phyloP scores from a whole-genome alignment of 2,888 invertebrate species.

The Blomia tropicalis region DNA sequence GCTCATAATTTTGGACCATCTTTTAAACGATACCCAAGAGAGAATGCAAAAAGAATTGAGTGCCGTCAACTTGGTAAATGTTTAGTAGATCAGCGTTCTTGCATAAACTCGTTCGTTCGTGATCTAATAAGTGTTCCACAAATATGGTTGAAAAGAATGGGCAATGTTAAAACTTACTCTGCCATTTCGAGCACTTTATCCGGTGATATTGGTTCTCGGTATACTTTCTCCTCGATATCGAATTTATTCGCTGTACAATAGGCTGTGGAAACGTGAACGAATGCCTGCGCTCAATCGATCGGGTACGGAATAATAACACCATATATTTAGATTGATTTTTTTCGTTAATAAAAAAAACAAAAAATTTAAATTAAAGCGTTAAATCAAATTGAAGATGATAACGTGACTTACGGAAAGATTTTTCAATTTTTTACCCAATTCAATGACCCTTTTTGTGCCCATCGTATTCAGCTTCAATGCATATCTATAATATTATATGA shows the following conservation, averaged over 20 bases:
- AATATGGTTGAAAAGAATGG: too few species aligned
- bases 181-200: conserved; percentile 28
- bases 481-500: conserved; percentile 31
- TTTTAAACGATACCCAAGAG: too few species aligned
- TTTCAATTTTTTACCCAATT: conserved; percentile 33
- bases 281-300: conserved; percentile 29
- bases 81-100: too few species aligned
- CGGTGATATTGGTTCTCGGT: conserved; percentile 31
- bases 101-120: too few species aligned
- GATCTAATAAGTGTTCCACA: too few species aligned
- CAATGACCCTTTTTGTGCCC: conserved; percentile 35
- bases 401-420: conserved; percentile 33
- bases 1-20: too few species aligned
- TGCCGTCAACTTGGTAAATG: too few species aligned
- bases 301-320: not conserved
- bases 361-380: not conserved
- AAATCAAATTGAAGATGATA: not conserved
- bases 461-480: conserved; percentile 37
- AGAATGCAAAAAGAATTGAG: too few species aligned
- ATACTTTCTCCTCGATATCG: conserved; percentile 42
- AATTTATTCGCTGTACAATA: conserved; percentile 38
- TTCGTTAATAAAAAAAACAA: not conserved
- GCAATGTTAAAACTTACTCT: conserved; percentile 26
- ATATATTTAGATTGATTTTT: not conserved
- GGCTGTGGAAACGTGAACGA: conserved; percentile 39